Percentiles rank a stretch among this genome's conserved stretches.
Conservation (phyloP, 2,113 vertebrate genomes). For the Chiloscyllium plagiosum region DNA sequence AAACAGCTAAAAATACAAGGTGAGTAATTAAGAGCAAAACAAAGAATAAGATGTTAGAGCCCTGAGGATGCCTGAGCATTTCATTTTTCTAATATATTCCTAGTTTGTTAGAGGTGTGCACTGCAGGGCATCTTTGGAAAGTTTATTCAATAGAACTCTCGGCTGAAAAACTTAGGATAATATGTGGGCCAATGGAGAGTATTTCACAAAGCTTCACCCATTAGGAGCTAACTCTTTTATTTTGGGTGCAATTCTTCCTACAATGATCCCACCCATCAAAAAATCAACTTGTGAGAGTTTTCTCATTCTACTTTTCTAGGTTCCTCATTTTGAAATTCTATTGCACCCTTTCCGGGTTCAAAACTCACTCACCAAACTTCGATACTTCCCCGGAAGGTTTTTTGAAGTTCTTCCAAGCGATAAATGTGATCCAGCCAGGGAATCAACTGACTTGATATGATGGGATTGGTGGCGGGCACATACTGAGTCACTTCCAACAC, state of each 20-base stretch:
- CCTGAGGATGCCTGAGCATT: background rate
- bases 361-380: conserved; percentile 80
- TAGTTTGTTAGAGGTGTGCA: background rate
- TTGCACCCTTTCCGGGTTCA: background rate
- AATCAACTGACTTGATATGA: conserved; percentile 93
- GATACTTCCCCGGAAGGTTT: conserved; percentile 88
- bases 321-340: background rate
- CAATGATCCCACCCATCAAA: background rate
- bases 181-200: background rate
- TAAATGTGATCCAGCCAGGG: conserved; percentile 75
- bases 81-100: background rate
- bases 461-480: conserved; percentile 82
- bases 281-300: background rate
- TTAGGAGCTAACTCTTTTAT: background rate
- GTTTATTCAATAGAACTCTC: background rate
- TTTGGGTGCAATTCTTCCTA: background rate
- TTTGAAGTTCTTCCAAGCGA: conserved; percentile 80
- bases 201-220: background rate
- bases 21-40: background rate
- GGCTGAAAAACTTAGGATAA: background rate
- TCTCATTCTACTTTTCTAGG: background rate
- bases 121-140: background rate
- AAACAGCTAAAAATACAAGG: background rate
- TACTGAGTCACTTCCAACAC: conserved; percentile 90
- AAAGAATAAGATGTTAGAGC: background rate